These are phyloP conservation scores for Lasioglossum malachurum DNA, from an alignment of 2,888 invertebrate species.

Conservation along the genomic window DNA sequence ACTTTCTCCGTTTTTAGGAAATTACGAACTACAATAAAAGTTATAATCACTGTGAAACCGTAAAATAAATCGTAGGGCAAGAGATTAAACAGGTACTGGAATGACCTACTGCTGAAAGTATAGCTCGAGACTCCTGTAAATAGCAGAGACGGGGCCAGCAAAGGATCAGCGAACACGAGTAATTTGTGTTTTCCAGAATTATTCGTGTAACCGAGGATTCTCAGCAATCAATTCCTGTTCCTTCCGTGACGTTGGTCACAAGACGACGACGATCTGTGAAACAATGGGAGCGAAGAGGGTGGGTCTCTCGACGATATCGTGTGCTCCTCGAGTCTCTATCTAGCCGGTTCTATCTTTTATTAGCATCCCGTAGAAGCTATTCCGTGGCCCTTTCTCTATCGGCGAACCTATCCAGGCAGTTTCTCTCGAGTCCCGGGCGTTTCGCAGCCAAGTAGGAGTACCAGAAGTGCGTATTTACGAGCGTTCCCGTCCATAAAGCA, in stretches of 20 bases:
- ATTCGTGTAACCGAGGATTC: constrained; percentile 16
- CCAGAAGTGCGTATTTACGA: constrained; percentile 85
- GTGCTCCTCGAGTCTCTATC: constrained; percentile 72
- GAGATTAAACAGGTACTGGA: not conserved
- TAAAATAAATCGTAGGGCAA: no score
- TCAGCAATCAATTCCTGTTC: constrained; percentile 59
- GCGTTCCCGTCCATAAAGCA: constrained; percentile 85
- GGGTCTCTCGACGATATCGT: constrained; percentile 68
- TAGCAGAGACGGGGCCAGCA: not conserved
- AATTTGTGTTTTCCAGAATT: constrained; percentile 10
- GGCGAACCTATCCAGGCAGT: constrained; percentile 78
- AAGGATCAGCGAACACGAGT: not conserved
- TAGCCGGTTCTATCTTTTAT: constrained; percentile 82
- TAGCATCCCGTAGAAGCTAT: constrained; percentile 83
- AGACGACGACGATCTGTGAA: constrained; percentile 72
- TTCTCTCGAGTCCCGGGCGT: constrained; percentile 78
- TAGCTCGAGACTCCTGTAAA: not conserved
- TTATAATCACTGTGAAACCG: no score
- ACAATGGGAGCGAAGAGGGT: constrained; percentile 74
- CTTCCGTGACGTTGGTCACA: constrained; percentile 55
- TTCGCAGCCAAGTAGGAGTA: constrained; percentile 77
- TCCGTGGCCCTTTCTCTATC: constrained; percentile 81
- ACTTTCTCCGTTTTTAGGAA: no score
- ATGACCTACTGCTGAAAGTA: not conserved
- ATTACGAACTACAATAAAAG: no score